Base-by-base conservation (phyloP, 2,113 vertebrate genomes). In the Melanerpes aurifrons region DNA sequence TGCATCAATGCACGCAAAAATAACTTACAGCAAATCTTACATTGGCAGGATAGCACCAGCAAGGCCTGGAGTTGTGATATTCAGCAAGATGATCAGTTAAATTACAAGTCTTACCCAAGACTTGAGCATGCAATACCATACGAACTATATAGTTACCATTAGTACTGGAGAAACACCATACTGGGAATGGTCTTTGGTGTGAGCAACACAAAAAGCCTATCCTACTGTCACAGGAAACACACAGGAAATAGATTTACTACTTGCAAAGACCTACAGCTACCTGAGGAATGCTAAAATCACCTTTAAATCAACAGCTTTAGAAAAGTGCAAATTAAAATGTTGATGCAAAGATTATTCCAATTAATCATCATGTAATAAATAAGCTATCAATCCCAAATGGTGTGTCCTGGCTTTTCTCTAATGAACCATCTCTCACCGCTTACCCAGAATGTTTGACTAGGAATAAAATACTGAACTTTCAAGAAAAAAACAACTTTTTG, bases 311-410 rank as follows among this genome's bases (percentile, higher is more conserved):
- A 59, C 63, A 85, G 26, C 64, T 85, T 76, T 67, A 75, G n/a
- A 87, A 35, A 86, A 58, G 25, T 40, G 22, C 58, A 82, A 94
- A 87, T 82, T 82, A 82, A 82, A 67, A 63, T 67, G 43, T 50
- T 73, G 63, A 86, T 86, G 72, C 37, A 82, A 93, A 94, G 81
- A 69, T 73, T 70, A 85, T 85, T 87, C 28, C n/a, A 22, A 29
- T 66, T 85, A 89, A 87, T 95, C 63, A 76, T 15, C 10, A 22
- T 29, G 7, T 40, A 89, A 75, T 92, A 95, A 85, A 85, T 56
- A 91, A 79, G 9, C 45, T 82, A 72, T 85, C 56, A 69, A 79
- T 75, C n/a, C 29, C 15, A 75, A 75, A 61, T 3, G 66, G 17
- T 9, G 31, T 66, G 24, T 63, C 75, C 63, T 50, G 79, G 13